Conservation (phyloP, 2,888 invertebrate genomes). For the Orchesella flavescens region DNA sequence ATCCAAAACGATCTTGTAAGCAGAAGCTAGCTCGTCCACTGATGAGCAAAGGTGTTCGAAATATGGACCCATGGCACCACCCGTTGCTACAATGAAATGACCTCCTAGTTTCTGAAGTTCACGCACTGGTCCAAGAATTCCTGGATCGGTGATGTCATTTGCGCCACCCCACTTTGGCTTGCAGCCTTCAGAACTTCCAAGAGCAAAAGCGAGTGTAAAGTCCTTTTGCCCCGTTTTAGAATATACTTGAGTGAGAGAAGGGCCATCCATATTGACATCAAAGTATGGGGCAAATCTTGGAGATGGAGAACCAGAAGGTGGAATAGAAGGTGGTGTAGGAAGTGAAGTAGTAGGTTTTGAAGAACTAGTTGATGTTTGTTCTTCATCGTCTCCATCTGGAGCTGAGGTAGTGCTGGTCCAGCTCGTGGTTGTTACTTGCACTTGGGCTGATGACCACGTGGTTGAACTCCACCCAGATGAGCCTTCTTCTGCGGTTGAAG, state of each 20-base stretch:
- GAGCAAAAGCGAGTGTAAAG: conserved; percentile 68
- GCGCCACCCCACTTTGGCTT: conserved; percentile 68
- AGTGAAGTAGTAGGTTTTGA: conserved; percentile 8
- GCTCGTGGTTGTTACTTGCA: background rate
- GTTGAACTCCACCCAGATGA: background rate
- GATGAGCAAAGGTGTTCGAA: conserved; percentile 67
- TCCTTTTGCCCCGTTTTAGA: conserved; percentile 67
- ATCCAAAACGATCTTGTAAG: conserved; percentile 69
- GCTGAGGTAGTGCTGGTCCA: background rate
- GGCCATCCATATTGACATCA: conserved; percentile 65
- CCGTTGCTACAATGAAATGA: conserved; percentile 68
- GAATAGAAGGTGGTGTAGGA: background rate
- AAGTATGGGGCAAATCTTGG: conserved; percentile 67
- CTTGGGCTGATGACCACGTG: background rate
- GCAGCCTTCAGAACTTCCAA: conserved; percentile 66
- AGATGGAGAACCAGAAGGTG: background rate
- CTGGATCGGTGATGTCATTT: conserved; percentile 58
- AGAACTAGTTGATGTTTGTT: background rate
- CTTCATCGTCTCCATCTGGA: background rate
- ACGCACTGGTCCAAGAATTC: conserved; percentile 58
- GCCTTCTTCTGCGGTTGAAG: background rate
- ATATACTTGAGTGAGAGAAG: conserved; percentile 58
- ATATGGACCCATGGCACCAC: conserved; percentile 69
- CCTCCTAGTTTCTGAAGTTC: conserved; percentile 65
- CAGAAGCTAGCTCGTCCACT: conserved; percentile 51